These are phyloP conservation scores for Phymanthus crucifer DNA, from an alignment of 92 coral and sea anemone species.

Conservation along the genomic window DNA sequence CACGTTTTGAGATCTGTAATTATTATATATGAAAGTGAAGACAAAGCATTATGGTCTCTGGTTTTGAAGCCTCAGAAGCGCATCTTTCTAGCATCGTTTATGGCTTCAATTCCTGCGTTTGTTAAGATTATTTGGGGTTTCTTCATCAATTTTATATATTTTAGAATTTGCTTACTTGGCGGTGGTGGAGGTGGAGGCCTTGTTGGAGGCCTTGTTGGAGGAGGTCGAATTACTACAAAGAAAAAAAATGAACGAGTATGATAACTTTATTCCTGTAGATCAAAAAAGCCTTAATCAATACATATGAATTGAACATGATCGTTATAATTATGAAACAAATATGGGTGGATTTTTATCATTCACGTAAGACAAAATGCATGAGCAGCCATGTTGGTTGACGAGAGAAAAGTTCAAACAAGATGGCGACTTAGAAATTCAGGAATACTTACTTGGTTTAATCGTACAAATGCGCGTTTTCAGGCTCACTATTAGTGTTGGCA, in stretches of 20 bases:
- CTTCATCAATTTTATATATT: background rate
- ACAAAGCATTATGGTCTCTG: background rate
- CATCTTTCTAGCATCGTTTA: no score
- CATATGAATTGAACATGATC: background rate
- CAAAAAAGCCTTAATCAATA: background rate
- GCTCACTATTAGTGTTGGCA: slow-evolving; percentile 39
- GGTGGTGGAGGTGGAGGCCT: slow-evolving; percentile 58
- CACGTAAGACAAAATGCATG: no score
- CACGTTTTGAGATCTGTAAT: no score
- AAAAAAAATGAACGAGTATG: background rate
- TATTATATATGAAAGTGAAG: background rate
- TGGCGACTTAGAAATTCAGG: background rate
- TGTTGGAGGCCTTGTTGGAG: slow-evolving; percentile 32
- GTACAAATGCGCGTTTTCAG: slow-evolving; percentile 49
- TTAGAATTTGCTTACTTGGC: slow-evolving; percentile 33
- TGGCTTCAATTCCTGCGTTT: no score
- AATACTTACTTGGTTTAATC: slow-evolving; percentile 13
- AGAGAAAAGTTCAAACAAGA: background rate
- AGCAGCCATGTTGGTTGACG: background rate
- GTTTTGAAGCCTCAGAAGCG: no score
- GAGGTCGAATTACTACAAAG: slow-evolving; percentile 8
- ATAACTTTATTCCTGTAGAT: no score
- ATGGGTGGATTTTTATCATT: no score
- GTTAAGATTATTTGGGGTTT: no score
- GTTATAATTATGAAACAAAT: no score